A percentile compares a stretch with the other conserved stretches of the same genome.
Evolutionary conservation across 2,888 invertebrate genomes (phyloP).

Genomic region (Sesia apiformis): DNA sequence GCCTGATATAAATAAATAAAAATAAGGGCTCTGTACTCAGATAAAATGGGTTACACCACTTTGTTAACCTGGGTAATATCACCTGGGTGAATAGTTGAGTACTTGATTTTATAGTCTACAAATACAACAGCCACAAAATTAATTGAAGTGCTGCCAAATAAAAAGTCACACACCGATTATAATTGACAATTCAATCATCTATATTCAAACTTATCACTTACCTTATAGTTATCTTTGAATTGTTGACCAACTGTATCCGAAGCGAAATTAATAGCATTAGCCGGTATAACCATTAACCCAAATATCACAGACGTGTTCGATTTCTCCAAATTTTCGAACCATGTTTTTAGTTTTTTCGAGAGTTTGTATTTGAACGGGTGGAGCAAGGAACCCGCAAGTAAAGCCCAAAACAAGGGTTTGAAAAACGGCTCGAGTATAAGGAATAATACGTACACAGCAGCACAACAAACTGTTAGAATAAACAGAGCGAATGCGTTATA

Average conservation of each 20-base stretch:
- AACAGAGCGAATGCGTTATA: conserved; percentile 91
- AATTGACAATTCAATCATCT: no score
- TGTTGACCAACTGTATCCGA: conserved; percentile 84
- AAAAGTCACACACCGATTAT: no score
- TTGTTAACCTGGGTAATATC: no score
- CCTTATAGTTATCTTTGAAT: conserved; percentile 78
- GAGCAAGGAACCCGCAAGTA: conserved; percentile 96
- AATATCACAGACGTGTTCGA: conserved; percentile 78
- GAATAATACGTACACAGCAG: conserved; percentile 85
- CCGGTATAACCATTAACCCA: conserved; percentile 78
- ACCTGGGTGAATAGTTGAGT: no score
- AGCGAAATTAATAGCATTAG: conserved; percentile 82
- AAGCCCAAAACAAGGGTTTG: conserved; percentile 95
- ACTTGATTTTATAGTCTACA: no score
- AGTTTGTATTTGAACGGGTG: conserved; percentile 93
- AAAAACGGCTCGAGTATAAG: conserved; percentile 93
- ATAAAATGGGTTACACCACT: no score
- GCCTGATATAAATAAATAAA: no score
- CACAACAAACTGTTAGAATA: conserved; percentile 79
- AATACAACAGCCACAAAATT: no score
- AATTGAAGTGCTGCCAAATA: no score
- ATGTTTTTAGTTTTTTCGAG: conserved; percentile 82
- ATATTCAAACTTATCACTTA: conserved; percentile 14
- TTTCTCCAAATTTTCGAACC: conserved; percentile 83
- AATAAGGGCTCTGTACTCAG: no score